Evolutionary conservation across 2,113 vertebrate genomes (phyloP), one percentile per base, ranked within the genome.

Genomic region (Empidonax alnorum): DNA sequence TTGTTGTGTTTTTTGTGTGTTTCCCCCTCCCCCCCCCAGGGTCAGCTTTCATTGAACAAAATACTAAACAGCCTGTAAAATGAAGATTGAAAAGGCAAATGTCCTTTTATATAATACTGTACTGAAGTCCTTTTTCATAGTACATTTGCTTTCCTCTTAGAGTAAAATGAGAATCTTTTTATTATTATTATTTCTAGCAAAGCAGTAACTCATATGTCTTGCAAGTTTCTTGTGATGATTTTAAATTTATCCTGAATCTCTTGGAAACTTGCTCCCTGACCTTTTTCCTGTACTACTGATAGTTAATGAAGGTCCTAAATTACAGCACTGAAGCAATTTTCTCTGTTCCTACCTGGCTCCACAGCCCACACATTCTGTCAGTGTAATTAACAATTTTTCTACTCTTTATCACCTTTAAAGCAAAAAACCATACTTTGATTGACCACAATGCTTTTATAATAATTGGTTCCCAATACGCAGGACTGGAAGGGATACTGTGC

Each of bases 71-170:
- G 63, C 46, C 87, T 95, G 16, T 87, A 82, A 96, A 97, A 95
- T 96, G 58, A 97, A 97, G 88, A 96, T 90, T 94, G 87, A 96
- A 90, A 76, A 85, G 59, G 30, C 35, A 86, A 86, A 88, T 68
- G 24, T 88, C 33, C 52, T 68, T 86, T 90, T 62, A 74, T 84
- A 65, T 75, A 67, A 56, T 55, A 84, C 27, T 72, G 28, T 66
- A 33, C 35, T 85, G 10, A 92, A 74, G 79, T 72, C 73, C 44
- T 95, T 96, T 96, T 95, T 84, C 80, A 89, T 77, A 82, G 84
- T 93, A 96, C 67, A 53, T 96, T 95, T 84, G 49, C 69, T 83
- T 97, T 73, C 53, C 62, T 55, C 74, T 96, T 94, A 93, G 31
- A 93, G 91, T 83, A 85, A 92, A 68, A 95, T 90, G 90, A 55